Evolutionary conservation across 1,140 invertebrate genomes (phyloP).

Genomic region (Bombus fervidus): DNA sequence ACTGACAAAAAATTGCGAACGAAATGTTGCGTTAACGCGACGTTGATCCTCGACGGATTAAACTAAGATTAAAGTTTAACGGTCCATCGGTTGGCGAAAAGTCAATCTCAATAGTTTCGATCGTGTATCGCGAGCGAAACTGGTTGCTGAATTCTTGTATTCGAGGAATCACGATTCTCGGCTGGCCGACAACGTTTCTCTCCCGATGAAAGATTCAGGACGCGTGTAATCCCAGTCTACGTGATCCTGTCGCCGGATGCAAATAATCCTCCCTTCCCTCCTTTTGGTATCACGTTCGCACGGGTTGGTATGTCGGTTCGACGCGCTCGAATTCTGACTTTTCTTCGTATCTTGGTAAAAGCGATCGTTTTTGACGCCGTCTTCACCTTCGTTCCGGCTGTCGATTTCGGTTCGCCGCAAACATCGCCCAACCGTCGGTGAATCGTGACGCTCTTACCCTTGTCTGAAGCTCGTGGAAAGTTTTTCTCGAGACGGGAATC

Average conservation of each 20-base stretch:
- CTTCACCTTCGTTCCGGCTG: constrained; percentile 35
- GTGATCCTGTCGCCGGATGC: constrained; percentile 31
- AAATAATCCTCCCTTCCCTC: constrained; percentile 22
- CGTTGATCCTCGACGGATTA: background rate
- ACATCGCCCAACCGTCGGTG: background rate
- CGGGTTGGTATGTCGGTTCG: constrained; percentile 12
- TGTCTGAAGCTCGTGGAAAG: background rate
- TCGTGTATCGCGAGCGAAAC: background rate
- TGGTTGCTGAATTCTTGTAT: background rate
- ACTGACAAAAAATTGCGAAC: background rate
- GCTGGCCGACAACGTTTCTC: constrained; percentile 2
- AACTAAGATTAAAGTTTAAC: background rate
- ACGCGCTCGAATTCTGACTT: constrained; percentile 17
- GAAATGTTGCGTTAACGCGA: no score
- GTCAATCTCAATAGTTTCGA: background rate
- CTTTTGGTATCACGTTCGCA: constrained; percentile 13
- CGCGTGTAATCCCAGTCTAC: constrained; percentile 30
- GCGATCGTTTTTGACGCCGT: constrained; percentile 47
- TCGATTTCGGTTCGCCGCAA: constrained; percentile 45
- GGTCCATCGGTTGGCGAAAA: background rate
- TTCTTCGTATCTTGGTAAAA: constrained; percentile 25
- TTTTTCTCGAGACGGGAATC: background rate
- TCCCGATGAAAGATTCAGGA: constrained; percentile 48
- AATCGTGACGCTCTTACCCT: background rate
- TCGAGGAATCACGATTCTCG: constrained; percentile 19